Conservation (phyloP, 2,113 vertebrate genomes). For the Marcusenius ussheri region DNA sequence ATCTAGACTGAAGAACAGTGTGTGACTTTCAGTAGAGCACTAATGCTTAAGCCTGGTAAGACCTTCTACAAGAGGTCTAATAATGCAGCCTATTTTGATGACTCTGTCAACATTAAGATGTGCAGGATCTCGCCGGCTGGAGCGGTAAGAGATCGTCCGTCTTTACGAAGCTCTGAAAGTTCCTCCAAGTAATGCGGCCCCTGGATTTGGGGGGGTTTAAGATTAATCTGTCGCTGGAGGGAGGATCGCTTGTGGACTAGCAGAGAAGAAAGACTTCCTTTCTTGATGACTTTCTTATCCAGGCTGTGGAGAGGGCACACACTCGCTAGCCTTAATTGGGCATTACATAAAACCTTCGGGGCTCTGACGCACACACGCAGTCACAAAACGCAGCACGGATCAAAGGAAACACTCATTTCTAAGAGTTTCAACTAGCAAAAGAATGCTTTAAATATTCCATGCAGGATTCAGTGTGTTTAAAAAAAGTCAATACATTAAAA, state of each 20-base stretch:
- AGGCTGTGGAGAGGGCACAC: slow-evolving; percentile 37
- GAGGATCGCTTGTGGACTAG: slow-evolving; percentile 61
- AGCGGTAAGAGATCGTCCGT: slow-evolving; percentile 23
- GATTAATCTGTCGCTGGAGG: slow-evolving; percentile 56
- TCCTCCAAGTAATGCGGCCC: slow-evolving; percentile 58
- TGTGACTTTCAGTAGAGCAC: neutral
- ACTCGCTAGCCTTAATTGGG: neutral
- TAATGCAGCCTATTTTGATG: slow-evolving; percentile 1
- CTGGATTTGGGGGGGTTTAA: slow-evolving; percentile 59
- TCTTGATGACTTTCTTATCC: slow-evolving; percentile 66
- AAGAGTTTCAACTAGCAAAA: slow-evolving; percentile 6
- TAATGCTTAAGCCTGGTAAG: neutral
- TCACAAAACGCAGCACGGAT: neutral
- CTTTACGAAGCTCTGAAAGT: slow-evolving; percentile 69
- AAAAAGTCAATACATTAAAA: neutral
- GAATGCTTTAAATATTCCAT: slow-evolving; percentile 8
- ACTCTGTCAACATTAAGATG: neutral
- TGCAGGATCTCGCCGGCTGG: neutral
- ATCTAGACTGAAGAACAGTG: neutral
- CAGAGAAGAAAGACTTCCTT: slow-evolving; percentile 50
- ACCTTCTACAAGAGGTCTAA: neutral
- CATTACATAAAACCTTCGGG: neutral
- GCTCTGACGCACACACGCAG: neutral
- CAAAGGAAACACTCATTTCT: slow-evolving; percentile 9
- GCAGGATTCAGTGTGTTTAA: neutral